Conservation (phyloP, 2,888 invertebrate genomes). For the Eurois occulta region DNA sequence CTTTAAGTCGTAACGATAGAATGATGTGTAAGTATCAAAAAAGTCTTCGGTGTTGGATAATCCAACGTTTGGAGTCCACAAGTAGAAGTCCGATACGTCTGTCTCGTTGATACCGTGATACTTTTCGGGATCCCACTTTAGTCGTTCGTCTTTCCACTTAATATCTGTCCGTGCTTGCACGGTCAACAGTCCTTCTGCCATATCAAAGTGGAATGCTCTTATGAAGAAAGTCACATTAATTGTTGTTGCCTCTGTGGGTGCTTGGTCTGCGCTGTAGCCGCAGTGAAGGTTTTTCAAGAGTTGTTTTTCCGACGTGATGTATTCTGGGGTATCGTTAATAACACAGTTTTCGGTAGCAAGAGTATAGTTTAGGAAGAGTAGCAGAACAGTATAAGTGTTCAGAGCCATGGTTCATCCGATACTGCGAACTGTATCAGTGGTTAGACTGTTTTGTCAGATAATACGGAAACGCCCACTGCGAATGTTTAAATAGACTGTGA, state of each 20-base stretch:
- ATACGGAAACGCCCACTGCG: constrained; percentile 33
- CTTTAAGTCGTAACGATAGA: constrained; percentile 53
- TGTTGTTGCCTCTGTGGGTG: constrained; percentile 31
- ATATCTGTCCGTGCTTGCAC: constrained; percentile 56
- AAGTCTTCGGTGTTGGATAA: constrained; percentile 57
- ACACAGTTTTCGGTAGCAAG: constrained; percentile 25
- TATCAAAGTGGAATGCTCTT: constrained; percentile 68
- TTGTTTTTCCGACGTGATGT: constrained; percentile 60
- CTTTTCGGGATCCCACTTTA: constrained; percentile 71
- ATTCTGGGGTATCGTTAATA: constrained; percentile 24
- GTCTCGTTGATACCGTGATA: constrained; percentile 62
- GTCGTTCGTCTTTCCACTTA: constrained; percentile 68
- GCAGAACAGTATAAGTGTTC: constrained; percentile 35
- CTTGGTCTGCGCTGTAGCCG: background rate
- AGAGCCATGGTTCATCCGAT: constrained; percentile 29
- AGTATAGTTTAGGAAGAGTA: constrained; percentile 14
- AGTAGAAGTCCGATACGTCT: background rate
- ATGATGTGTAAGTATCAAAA: background rate
- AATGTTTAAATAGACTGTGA: background rate
- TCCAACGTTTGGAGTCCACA: constrained; percentile 69
- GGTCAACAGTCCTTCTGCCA: constrained; percentile 65
- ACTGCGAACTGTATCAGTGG: constrained; percentile 30
- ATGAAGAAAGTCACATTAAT: constrained; percentile 64
- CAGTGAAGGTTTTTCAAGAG: constrained; percentile 48
- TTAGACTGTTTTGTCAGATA: background rate